phyloP scores from a whole-genome alignment of 2,888 invertebrate species.

The Chalcosyrphus nemorum region DNA sequence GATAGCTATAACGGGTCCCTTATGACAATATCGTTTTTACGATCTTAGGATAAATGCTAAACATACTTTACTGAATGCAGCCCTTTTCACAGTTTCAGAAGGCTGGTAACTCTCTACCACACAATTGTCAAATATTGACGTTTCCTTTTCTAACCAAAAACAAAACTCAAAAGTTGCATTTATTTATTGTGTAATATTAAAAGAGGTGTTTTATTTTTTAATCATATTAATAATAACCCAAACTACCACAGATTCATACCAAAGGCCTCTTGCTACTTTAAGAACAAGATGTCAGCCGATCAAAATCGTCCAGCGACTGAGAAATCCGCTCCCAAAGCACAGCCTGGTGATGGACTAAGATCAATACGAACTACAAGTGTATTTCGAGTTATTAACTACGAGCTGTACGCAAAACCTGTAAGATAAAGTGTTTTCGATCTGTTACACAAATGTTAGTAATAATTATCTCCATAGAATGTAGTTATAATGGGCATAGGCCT shows the following conservation, averaged over 20 bases:
- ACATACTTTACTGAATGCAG: not conserved
- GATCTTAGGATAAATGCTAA: too few species aligned
- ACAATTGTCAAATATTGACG: not conserved
- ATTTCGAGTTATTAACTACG: constrained; percentile 93
- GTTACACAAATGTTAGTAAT: not conserved
- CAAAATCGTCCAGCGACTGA: not conserved
- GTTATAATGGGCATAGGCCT: constrained; percentile 92
- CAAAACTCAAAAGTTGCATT: not conserved
- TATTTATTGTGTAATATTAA: constrained; percentile 16
- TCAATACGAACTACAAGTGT: constrained; percentile 88
- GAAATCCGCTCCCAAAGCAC: constrained; percentile 25
- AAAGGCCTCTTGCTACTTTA: not conserved
- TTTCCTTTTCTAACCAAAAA: not conserved
- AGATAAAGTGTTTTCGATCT: constrained; percentile 78
- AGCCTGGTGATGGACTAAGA: constrained; percentile 90
- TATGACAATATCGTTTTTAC: too few species aligned
- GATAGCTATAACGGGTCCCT: too few species aligned
- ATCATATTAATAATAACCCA: not conserved
- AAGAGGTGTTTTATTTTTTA: not conserved
- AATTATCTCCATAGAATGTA: constrained; percentile 86
- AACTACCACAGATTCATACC: not conserved
- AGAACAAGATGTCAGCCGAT: constrained; percentile 25
- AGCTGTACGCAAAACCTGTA: constrained; percentile 94
- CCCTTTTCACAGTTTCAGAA: not conserved
- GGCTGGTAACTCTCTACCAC: not conserved